A percentile compares a stretch with the other conserved stretches of the same genome.
Conservation (phyloP, 2,113 vertebrate genomes). For the Aramus guarauna region DNA sequence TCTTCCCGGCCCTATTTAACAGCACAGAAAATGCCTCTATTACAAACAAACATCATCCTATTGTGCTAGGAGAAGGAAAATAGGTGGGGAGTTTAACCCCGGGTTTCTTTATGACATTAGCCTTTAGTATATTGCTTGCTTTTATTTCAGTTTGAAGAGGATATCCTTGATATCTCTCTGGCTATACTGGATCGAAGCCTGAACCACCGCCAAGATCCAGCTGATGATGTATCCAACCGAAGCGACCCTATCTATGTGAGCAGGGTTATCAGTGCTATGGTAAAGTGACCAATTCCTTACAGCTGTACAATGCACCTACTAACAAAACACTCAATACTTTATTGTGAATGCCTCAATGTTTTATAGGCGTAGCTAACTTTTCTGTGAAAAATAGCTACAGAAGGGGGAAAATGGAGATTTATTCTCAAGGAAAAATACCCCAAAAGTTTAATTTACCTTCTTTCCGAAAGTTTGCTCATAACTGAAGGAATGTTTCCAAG, state of each 20-base stretch:
- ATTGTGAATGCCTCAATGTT: not conserved
- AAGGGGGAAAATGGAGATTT: not conserved
- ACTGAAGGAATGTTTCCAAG: not conserved
- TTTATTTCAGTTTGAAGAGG: conserved; percentile 57
- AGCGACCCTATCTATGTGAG: conserved; percentile 36
- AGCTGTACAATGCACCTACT: not conserved
- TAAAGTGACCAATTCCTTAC: not conserved
- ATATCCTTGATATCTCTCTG: conserved; percentile 54
- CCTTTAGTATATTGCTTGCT: not conserved
- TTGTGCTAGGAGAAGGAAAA: not conserved
- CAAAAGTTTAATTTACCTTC: not conserved
- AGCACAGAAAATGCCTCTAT: not conserved
- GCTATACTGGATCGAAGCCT: conserved; percentile 48
- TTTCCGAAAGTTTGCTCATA: not conserved
- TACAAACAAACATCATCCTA: not conserved
- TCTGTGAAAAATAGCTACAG: not conserved
- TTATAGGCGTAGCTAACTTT: not conserved
- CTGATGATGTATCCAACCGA: not conserved
- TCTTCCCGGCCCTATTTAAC: not conserved
- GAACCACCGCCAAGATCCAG: not conserved
- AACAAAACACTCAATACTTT: fast-evolving
- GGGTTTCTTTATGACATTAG: not conserved
- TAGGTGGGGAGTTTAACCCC: not conserved
- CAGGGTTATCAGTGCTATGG: conserved; percentile 55
- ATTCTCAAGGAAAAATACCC: not conserved